Conservation (phyloP, 2,113 vertebrate species). For the Galbula dea region DNA sequence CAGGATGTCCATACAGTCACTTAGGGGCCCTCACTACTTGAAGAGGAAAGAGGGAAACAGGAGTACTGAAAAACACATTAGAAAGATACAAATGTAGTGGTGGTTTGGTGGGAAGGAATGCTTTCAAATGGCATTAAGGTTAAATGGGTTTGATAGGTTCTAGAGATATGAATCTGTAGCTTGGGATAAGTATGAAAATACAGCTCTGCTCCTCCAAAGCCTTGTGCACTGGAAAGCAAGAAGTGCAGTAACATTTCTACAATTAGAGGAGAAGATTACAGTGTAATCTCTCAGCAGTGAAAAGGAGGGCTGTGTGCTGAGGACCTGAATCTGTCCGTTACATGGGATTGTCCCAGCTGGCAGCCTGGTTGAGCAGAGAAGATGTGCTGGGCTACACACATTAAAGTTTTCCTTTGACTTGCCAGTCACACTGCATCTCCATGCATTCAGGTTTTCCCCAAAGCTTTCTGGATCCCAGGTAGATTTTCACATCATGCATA, state of each 20-base stretch:
- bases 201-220: not conserved
- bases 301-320: conserved; percentile 1
- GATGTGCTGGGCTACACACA: not conserved
- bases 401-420: conserved; percentile 49
- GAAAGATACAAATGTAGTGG: not conserved
- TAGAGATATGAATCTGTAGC: not conserved
- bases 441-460: not conserved
- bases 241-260: not conserved
- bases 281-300: conserved; percentile 7
- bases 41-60: not conserved
- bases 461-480: not conserved
- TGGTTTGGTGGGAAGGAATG: not conserved
- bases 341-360: conserved; percentile 12
- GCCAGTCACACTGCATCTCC: not conserved
- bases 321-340: conserved; percentile 3
- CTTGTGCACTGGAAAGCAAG: not conserved
- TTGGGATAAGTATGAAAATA: not conserved
- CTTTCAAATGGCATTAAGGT: not conserved
- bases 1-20: not conserved
- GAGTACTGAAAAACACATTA: not conserved
- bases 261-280: conserved; percentile 36
- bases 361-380: not conserved
- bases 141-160: not conserved
- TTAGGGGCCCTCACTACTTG: not conserved
- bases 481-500: not conserved